phyloP scores from a whole-genome alignment of 2,888 invertebrate species.

The Oxyteleia sp. region DNA sequence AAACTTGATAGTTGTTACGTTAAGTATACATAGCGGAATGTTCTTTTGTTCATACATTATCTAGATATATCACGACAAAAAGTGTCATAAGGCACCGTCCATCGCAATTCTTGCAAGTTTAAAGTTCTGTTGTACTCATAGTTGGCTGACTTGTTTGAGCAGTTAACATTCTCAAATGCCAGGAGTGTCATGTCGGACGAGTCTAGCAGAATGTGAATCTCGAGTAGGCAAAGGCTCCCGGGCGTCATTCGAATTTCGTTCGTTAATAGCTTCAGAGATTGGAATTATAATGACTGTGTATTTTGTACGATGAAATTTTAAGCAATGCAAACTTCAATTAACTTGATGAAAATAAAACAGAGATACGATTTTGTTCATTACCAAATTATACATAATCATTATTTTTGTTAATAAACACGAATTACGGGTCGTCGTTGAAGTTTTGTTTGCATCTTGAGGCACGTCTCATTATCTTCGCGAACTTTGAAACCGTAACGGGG shows the following conservation, averaged over 20 bases:
- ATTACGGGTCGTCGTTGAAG: conserved; percentile 12
- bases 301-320: conserved; percentile 71
- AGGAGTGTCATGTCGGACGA: conserved; percentile 72
- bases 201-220: conserved; percentile 69
- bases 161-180: conserved; percentile 71
- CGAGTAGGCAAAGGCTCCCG: conserved; percentile 70
- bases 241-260: conserved; percentile 73
- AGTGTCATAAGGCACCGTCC: conserved; percentile 54
- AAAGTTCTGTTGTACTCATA: conserved; percentile 69
- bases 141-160: conserved; percentile 73
- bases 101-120: conserved; percentile 60
- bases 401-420: conserved; percentile 55
- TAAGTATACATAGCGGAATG: conserved; percentile 42
- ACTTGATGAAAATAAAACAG: conserved; percentile 63
- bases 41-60: conserved; percentile 45
- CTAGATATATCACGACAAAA: conserved; percentile 49
- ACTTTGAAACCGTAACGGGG: background rate
- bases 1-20: conserved; percentile 34
- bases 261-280: conserved; percentile 73
- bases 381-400: conserved; percentile 57
- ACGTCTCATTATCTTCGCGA: conserved; percentile 17
- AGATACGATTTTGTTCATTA: conserved; percentile 57
- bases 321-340: conserved; percentile 70
- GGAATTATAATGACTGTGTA: conserved; percentile 73
- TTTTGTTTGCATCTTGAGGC: conserved; percentile 7